These are phyloP conservation scores for Tineola bisselliella DNA, from an alignment of 2,888 invertebrate species.

Conservation along the genomic window DNA sequence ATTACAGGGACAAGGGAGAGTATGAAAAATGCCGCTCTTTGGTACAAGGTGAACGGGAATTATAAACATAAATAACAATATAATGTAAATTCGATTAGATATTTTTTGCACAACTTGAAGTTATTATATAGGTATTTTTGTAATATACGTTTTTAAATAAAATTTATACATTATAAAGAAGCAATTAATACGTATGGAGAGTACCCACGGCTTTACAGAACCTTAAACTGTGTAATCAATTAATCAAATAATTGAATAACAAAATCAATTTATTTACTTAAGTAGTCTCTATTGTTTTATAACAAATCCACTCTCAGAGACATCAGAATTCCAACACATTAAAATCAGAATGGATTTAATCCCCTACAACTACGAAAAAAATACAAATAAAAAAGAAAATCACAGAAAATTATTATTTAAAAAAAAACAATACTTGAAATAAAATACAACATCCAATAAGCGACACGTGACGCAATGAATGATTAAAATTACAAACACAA, in stretches of 20 bases:
- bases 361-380: slow-evolving; percentile 37
- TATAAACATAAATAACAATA: no score
- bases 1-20: slow-evolving; percentile 15
- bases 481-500: background rate
- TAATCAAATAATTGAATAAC: no score
- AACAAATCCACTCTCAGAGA: background rate
- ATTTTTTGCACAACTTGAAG: no score
- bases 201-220: background rate
- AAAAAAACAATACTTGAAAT: slow-evolving; percentile 28
- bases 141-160: no score
- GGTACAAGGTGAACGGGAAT: slow-evolving; percentile 31
- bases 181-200: no score
- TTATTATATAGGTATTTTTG: no score
- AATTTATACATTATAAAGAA: no score
- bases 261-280: no score
- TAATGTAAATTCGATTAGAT: no score
- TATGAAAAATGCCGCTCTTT: slow-evolving; percentile 41
- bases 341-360: slow-evolving; percentile 39
- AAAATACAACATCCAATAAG: slow-evolving; percentile 25
- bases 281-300: no score
- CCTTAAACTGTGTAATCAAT: no score
- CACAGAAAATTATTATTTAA: slow-evolving; percentile 25
- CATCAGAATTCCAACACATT: background rate
- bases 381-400: background rate
- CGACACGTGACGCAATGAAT: background rate